Conservation (phyloP, 2,113 vertebrate species). For the Pungitius pungitius region DNA sequence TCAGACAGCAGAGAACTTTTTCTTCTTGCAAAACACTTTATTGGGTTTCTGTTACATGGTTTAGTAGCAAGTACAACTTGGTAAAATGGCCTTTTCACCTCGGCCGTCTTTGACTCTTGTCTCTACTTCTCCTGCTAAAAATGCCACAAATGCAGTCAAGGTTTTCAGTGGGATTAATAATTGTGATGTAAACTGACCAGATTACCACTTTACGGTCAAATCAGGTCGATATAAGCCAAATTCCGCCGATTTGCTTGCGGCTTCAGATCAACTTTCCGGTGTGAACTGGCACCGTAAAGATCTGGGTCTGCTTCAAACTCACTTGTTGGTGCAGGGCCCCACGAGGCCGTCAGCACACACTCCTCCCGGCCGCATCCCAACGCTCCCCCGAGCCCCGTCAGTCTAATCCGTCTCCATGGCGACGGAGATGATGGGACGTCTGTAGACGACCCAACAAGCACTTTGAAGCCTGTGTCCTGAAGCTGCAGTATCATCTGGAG, state of each 20-base stretch:
- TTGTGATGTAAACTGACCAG: background rate
- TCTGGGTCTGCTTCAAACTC: conserved; percentile 20
- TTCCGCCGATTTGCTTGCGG: background rate
- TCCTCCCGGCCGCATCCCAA: background rate
- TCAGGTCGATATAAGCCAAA: no score
- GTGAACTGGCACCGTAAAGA: background rate
- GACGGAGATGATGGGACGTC: background rate
- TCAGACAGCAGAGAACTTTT: no score
- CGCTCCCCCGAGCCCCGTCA: background rate
- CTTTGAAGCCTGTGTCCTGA: conserved; percentile 27
- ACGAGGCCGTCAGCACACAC: background rate
- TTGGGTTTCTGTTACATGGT: no score
- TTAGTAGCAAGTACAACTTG: background rate
- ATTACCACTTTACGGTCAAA: background rate
- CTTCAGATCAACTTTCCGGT: conserved; percentile 15
- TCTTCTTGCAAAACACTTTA: no score
- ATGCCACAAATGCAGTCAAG: background rate
- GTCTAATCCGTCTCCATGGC: conserved; percentile 1
- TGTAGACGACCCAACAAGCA: conserved; percentile 2
- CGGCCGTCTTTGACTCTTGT: no score
- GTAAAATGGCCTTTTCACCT: background rate
- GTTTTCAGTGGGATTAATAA: background rate
- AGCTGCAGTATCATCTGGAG: conserved; percentile 35
- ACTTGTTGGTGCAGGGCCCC: background rate
- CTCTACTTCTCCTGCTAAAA: background rate